Percentiles rank a stretch among this genome's conserved stretches.
Conservation (phyloP, 1,140 invertebrate genomes). For the Homalodisca vitripennis region DNA sequence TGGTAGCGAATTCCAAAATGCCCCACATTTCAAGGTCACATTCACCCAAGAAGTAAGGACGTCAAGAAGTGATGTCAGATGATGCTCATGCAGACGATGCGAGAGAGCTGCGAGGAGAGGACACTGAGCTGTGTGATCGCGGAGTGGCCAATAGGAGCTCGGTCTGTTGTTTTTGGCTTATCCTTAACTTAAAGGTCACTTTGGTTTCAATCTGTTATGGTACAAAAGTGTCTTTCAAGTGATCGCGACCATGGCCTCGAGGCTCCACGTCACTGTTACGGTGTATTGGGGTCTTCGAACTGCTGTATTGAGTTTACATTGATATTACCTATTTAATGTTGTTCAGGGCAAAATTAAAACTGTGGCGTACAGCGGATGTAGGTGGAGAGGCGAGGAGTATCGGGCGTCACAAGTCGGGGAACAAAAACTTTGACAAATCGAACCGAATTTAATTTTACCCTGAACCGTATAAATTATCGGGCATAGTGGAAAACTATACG, state of each 20-base stretch:
- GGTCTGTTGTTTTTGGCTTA: neutral
- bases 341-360: constrained; percentile 31
- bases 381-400: too few relatives aligned
- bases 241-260: neutral
- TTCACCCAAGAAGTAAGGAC: too few relatives aligned
- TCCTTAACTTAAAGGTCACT: constrained; percentile 12
- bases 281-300: neutral
- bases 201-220: constrained; percentile 1
- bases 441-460: constrained; percentile 24
- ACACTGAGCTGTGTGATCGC: neutral
- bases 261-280: neutral
- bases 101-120: constrained; percentile 5
- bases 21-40: neutral
- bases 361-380: too few relatives aligned
- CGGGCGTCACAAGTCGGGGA: too few relatives aligned
- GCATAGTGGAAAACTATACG: neutral
- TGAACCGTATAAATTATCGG: constrained; percentile 12
- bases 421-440: neutral
- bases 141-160: neutral
- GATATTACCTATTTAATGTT: neutral
- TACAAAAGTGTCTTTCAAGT: constrained; percentile 27
- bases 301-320: neutral
- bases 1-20: neutral
- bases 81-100: neutral
- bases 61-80: neutral